Base-by-base conservation (phyloP, 2,888 invertebrate genomes). In the Pachydiplax longipennis region DNA sequence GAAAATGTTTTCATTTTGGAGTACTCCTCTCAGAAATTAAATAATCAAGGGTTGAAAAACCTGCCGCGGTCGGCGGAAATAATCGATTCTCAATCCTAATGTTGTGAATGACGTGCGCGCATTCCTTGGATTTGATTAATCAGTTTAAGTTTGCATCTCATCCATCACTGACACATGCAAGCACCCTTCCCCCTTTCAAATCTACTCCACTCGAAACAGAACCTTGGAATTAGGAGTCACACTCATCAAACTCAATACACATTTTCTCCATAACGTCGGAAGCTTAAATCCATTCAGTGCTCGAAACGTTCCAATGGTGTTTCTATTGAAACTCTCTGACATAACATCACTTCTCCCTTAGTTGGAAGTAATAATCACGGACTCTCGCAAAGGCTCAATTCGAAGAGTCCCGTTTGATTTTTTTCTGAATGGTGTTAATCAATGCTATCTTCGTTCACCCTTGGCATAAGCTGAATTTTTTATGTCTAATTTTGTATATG, bases 71-170 rank as follows among this genome's bases (percentile, higher is more conserved):
- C n/a, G 18, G 61, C 37, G 6, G 22, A 40, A 37, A 87, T 87
- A 87, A 87, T 87, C 87, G 87, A 87, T 87, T 61, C 87, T 87
- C 61, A 61, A 61, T 61, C 61, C 61, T 87, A 87, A 87, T 87
- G 87, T n/a, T 37, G 37, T 61, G 87, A 61, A 87, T 87, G 87
- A 87, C 87, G 87, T 61, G 61, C 37, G 87, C 87, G 35, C 58
- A 83, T 83, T 58, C 83, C 87, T 87, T 65, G 87, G 37, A 48
- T n/a, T 87, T 87, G 61, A 87, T 87, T 87, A 87, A 87, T 87
- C 87, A 87, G 58, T 61, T 87, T 61, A 61, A 61, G 58, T 87
- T 87, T 87, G 61, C 87, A 65, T 65, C 87, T 87, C 87, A 87
- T 87, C 87, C 87, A 87, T 87, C 87, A 87, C 87, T 87, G 87